Conservation (phyloP, 1,140 invertebrate genomes). For the Sinella curviseta region DNA sequence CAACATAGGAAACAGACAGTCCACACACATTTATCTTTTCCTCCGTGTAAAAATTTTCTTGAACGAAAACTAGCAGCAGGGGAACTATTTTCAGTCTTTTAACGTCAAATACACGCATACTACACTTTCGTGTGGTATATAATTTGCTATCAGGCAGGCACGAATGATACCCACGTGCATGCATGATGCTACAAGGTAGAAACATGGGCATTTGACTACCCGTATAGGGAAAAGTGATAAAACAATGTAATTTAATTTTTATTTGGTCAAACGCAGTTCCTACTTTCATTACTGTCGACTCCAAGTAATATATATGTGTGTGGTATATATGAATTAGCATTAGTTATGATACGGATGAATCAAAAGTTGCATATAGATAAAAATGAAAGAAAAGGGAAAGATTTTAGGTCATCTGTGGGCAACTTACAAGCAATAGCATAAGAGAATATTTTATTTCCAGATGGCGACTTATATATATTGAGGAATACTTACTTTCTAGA, state of each 20-base stretch:
- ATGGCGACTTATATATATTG: background rate
- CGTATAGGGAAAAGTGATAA: background rate
- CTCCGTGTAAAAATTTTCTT: background rate
- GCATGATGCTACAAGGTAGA: background rate
- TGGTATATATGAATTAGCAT: too few species aligned
- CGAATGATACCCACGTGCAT: too few species aligned
- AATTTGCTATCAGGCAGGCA: too few species aligned
- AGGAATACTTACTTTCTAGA: background rate
- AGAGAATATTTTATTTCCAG: constrained; percentile 11
- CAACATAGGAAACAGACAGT: constrained; percentile 16
- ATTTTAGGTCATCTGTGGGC: background rate
- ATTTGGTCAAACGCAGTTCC: too few species aligned
- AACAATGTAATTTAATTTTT: background rate
- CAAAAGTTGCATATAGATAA: background rate
- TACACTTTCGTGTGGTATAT: too few species aligned
- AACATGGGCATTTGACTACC: background rate
- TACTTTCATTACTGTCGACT: too few species aligned
- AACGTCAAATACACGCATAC: background rate
- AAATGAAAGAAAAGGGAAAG: background rate
- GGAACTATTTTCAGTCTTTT: background rate
- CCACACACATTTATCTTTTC: constrained; percentile 23
- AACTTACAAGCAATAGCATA: background rate
- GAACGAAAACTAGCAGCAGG: background rate
- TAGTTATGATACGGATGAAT: too few species aligned
- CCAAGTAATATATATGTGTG: too few species aligned